A percentile compares a stretch with the other conserved stretches of the same genome.
These are phyloP conservation scores for Drosophila kepulauana DNA, from an alignment of 1,140 invertebrate genomes.

Conservation along the genomic window DNA sequence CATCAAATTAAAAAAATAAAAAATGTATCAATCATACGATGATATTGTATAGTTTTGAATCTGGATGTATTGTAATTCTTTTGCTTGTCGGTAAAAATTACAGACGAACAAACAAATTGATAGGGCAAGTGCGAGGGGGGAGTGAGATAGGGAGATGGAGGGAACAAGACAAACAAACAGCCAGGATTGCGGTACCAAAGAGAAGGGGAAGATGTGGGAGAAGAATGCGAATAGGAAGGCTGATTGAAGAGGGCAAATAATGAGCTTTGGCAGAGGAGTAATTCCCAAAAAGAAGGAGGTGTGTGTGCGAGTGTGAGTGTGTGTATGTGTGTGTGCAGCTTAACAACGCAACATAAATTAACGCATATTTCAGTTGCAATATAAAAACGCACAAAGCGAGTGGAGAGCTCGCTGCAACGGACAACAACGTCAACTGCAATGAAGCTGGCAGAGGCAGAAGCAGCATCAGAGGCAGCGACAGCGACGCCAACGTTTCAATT, in stretches of 20 bases:
- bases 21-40: conserved; percentile 3
- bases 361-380: conserved; percentile 77
- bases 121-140: neutral
- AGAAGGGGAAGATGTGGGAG: neutral
- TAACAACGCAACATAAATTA: conserved; percentile 83
- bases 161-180: neutral
- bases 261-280: conserved; percentile 27
- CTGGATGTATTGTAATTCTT: conserved; percentile 27
- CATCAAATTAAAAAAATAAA: conserved; percentile 9
- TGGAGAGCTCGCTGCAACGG: conserved; percentile 32
- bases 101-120: conserved; percentile 39
- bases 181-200: neutral
- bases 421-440: conserved; percentile 7
- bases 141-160: neutral
- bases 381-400: conserved; percentile 40
- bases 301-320: neutral
- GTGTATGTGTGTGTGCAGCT: conserved; percentile 70
- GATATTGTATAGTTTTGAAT: conserved; percentile 7
- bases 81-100: conserved; percentile 37
- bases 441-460: neutral
- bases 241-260: conserved; percentile 37
- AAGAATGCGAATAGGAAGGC: conserved; percentile 26
- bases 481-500: conserved; percentile 41
- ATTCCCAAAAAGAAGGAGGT: conserved; percentile 20
- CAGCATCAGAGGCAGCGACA: conserved; percentile 30